Evolutionary conservation across 2,797 vertebrate species (phyloP), one percentile per base, ranked within the genome.

Genomic region (Betta splendens): DNA sequence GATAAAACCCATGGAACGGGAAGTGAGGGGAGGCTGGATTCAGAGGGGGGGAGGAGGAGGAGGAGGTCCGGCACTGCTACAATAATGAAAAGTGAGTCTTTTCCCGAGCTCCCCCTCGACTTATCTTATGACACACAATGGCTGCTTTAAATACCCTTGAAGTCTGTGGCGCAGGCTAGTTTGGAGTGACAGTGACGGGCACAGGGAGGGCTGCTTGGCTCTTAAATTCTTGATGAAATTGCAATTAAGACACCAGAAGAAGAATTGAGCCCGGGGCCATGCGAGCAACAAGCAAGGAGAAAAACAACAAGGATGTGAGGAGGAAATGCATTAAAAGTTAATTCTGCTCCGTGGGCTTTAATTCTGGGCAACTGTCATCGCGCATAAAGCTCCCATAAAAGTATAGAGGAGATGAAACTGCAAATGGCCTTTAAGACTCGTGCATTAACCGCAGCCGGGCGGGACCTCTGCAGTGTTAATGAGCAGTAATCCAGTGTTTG

Each of bases 141-240:
- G 81, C 84, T 56, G 69, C 76, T 83, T 85, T 85, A 85, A 89
- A 85, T 70, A 86, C 82, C 53, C 82, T 86, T 85, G 59, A 84
- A 85, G 80, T 82, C 74, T 68, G 73, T 61, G 10, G 56, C 49
- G 63, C 79, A 77, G 77, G 65, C 61, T 68, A 72, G 70, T 78
- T 57, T 57, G 51, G 80, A 87, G 76, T 77, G 80, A 76, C 77
- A 77, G 75, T 66, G 77, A 89, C 78, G 77, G 84, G 62, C 79
- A 83, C 72, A 72, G 69, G 52, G 60, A 68, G 23, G 54, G 44
- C 62, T 69, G 36, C 49, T 26, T 44, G 72, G 69, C 67, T 83
- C n/a, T 79, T 87, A 78, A 87, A 88, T 88, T 85, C 83, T 85
- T 85, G 81, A 87, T 90, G 85, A 87, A 89, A 86, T 77, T 89